phyloP scores from a whole-genome alignment of 1,140 invertebrate species.

The Listronotus oregonensis region DNA sequence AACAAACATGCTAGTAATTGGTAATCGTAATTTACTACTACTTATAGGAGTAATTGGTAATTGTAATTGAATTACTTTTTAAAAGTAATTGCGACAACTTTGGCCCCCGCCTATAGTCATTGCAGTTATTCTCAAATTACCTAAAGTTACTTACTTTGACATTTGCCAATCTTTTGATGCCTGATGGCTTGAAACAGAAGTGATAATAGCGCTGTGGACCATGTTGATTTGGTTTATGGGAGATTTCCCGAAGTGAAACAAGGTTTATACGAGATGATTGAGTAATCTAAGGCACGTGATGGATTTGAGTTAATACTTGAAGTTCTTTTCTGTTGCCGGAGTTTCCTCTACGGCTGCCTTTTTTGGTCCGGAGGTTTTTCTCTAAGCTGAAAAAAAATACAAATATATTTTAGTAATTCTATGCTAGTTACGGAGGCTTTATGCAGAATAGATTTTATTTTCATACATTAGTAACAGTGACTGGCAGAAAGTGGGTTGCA shows the following conservation, averaged over 20 bases:
- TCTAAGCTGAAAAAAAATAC: constrained; percentile 63
- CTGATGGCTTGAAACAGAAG: constrained; percentile 16
- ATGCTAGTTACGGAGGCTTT: too few species aligned
- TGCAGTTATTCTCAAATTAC: too few species aligned
- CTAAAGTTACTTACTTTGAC: constrained; percentile 12
- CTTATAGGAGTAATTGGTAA: too few species aligned
- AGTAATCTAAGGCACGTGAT: constrained; percentile 77
- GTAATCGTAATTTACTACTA: too few species aligned
- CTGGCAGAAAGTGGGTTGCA: too few species aligned
- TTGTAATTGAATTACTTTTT: too few species aligned
- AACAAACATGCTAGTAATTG: too few species aligned
- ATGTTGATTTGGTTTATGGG: constrained; percentile 16
- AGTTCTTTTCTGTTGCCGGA: constrained; percentile 78
- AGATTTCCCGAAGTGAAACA: background rate
- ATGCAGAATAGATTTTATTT: too few species aligned
- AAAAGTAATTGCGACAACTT: too few species aligned
- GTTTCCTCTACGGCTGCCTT: constrained; percentile 77
- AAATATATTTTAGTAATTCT: constrained; percentile 6
- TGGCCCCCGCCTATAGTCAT: too few species aligned
- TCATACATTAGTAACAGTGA: too few species aligned
- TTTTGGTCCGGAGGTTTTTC: constrained; percentile 72
- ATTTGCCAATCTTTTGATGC: constrained; percentile 19
- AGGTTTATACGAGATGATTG: background rate
- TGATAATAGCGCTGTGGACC: constrained; percentile 32
- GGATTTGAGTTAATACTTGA: constrained; percentile 76